phyloP scores from a whole-genome alignment of 2,113 vertebrate species.

The Setophaga coronata region DNA sequence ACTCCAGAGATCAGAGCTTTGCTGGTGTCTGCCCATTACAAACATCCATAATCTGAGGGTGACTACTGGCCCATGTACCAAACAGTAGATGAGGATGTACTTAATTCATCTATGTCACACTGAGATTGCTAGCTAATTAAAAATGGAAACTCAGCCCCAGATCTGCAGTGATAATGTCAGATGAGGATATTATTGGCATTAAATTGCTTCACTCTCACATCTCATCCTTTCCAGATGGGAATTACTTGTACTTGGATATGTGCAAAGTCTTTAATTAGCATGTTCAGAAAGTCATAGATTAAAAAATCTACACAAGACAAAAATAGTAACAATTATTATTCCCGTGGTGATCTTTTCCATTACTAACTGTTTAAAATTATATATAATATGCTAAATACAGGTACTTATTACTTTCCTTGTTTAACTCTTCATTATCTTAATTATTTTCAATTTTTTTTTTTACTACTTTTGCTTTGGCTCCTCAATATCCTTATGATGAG shows the following conservation, averaged over 20 bases:
- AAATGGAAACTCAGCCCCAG: background rate
- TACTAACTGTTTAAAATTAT: background rate
- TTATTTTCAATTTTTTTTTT: background rate
- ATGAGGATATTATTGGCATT: constrained; percentile 4
- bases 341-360: background rate
- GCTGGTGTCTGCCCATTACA: background rate
- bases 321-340: constrained; percentile 41
- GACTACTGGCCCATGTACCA: background rate
- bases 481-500: accelerated
- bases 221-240: constrained; percentile 4
- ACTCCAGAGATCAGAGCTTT: background rate
- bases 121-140: background rate
- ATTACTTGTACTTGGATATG: constrained; percentile 8
- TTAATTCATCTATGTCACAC: background rate
- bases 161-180: background rate
- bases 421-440: background rate
- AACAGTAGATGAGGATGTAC: background rate
- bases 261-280: background rate
- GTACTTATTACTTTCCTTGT: background rate
- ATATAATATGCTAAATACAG: background rate
- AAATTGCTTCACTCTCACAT: background rate
- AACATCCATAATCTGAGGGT: background rate
- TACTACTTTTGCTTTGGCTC: background rate
- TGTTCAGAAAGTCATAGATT: background rate
- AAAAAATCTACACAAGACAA: background rate